phyloP scores from a whole-genome alignment of 2,888 invertebrate species.

The Arctia plantaginis region DNA sequence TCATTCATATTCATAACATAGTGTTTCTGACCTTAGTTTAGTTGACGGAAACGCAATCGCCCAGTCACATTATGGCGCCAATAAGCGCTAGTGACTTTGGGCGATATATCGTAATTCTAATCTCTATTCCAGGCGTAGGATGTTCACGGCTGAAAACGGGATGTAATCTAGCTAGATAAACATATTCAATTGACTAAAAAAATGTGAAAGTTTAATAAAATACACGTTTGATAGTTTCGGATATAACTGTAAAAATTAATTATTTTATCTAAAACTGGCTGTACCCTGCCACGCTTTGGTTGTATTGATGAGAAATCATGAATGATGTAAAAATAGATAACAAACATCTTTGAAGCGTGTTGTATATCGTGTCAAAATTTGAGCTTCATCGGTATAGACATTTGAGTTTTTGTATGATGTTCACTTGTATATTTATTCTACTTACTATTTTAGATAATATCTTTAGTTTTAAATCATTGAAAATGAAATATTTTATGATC shows the following conservation, averaged over 20 bases:
- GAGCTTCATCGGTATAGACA: too few species aligned
- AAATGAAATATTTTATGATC: too few species aligned
- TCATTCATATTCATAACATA: neutral
- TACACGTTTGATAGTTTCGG: neutral
- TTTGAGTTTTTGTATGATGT: neutral
- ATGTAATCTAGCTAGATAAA: neutral
- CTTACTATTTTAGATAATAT: neutral
- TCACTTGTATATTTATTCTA: neutral
- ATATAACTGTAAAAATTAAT: neutral
- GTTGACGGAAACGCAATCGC: neutral
- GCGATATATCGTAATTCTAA: neutral
- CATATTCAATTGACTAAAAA: neutral
- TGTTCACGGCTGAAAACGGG: neutral
- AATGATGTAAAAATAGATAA: too few species aligned
- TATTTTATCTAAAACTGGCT: neutral
- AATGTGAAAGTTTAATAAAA: neutral
- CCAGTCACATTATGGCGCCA: neutral
- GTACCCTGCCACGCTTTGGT: too few species aligned
- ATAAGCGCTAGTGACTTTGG: neutral
- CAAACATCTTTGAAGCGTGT: too few species aligned
- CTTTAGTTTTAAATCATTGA: neutral
- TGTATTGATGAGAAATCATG: too few species aligned
- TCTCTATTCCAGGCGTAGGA: neutral
- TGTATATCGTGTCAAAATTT: too few species aligned
- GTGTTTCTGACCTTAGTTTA: neutral